Base-by-base conservation (phyloP, 2,888 invertebrate genomes). In the Hypena proboscidalis region DNA sequence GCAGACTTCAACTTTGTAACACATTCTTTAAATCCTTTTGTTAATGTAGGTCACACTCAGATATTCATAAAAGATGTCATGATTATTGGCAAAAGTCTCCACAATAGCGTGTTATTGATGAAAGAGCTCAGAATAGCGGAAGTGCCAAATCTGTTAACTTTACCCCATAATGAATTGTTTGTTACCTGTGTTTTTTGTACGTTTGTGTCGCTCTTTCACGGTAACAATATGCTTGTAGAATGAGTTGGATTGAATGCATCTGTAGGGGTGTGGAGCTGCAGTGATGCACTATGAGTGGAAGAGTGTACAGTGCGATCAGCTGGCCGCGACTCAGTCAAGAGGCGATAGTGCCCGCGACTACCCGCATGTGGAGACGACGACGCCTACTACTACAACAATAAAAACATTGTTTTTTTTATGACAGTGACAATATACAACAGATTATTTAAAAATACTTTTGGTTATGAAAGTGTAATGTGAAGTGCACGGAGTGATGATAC, bases 251-350 rank as follows among this genome's bases (percentile, higher is more conserved):
- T 17, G 5, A 17, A 4, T 17, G 17, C 17, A 17, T 17, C 3
- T 17, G 17, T 17, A 17, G n/a, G 17, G 5, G n/a, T 29, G 3
- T 14, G 15, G 29, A 15, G 15, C 29, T 3, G 45, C 38, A 25
- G 43, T 52, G 58, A 57, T 59, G n/a, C n/a, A n/a, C n/a, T n/a
- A n/a, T n/a, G n/a, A n/a, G n/a, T n/a, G n/a, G n/a, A n/a, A n/a
- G n/a, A n/a, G n/a, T n/a, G n/a, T 51, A 73, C 58, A 67, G 58
- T 57, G 60, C 48, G 54, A 70, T 73, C 79, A 77, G 77, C 76
- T 77, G 76, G 68, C 47, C 59, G 63, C 69, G 64, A 60, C 61
- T 49, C 58, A 85, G 85, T 84, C 65, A 66, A 47, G 63, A 64
- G 64, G 68, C 76, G 79, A 66, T 70, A 62, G 77, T 69, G 74